Evolutionary conservation across 2,888 invertebrate species (phyloP).

Genomic region (Spicauda simplicius): DNA sequence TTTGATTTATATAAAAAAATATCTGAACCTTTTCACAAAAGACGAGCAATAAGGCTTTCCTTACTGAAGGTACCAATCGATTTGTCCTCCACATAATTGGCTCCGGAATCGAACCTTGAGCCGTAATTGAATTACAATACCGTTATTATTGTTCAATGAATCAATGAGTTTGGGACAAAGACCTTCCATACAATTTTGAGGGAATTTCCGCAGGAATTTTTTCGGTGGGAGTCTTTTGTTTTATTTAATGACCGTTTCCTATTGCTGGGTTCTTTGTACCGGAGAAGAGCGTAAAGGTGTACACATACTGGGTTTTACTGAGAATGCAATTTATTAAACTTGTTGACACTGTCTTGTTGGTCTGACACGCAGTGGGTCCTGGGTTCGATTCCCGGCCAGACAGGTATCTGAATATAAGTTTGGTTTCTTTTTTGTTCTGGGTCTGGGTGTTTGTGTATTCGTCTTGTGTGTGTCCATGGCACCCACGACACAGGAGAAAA

Average conservation of each 20-base stretch:
- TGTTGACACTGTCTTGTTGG: too few relatives aligned
- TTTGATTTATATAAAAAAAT: constrained; percentile 1
- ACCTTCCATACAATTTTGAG: constrained; percentile 22
- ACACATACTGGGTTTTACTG: background rate
- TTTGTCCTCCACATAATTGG: constrained; percentile 31
- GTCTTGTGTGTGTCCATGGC: too few relatives aligned
- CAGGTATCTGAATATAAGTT: too few relatives aligned
- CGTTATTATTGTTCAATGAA: constrained; percentile 38
- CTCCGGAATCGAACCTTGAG: constrained; percentile 32
- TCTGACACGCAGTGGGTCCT: too few relatives aligned
- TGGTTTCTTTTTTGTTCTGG: too few relatives aligned
- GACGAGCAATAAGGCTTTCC: constrained; percentile 21
- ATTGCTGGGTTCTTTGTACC: constrained; percentile 1
- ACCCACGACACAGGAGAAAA: too few relatives aligned
- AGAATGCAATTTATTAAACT: too few relatives aligned
- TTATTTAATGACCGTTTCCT: constrained; percentile 12
- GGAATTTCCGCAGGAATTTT: constrained; percentile 15
- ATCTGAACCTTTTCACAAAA: background rate
- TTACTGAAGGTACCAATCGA: constrained; percentile 25
- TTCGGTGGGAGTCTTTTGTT: constrained; percentile 21
- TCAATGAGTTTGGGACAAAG: constrained; percentile 38
- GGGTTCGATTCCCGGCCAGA: too few relatives aligned
- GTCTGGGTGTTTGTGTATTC: too few relatives aligned
- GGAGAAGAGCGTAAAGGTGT: background rate
- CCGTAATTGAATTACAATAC: constrained; percentile 42